phyloP scores from a whole-genome alignment of 1,140 invertebrate species.

The Drosophila pachea region DNA sequence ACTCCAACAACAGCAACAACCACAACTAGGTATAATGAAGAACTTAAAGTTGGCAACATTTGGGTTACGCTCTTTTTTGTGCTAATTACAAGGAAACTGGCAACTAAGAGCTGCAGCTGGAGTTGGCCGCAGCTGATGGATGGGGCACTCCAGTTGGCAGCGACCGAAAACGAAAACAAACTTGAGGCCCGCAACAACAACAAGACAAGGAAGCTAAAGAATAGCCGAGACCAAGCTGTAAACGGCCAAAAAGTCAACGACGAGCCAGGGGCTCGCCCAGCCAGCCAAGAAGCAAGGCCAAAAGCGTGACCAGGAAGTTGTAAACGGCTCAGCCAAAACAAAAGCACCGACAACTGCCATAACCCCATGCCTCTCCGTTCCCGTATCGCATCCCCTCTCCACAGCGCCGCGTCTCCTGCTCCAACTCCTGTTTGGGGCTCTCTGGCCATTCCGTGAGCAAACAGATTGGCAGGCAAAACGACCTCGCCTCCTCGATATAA shows the following conservation, averaged over 20 bases:
- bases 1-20: not conserved
- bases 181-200: slow-evolving; percentile 67
- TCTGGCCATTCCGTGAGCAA: slow-evolving; percentile 56
- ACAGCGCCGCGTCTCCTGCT: slow-evolving; percentile 1
- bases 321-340: slow-evolving; percentile 60
- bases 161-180: slow-evolving; percentile 60
- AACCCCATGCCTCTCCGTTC: not conserved
- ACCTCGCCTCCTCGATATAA: slow-evolving; percentile 54
- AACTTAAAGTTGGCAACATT: slow-evolving; percentile 67
- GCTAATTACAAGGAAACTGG: slow-evolving; percentile 68
- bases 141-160: slow-evolving; percentile 60
- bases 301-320: slow-evolving; percentile 72
- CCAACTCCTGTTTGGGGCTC: not conserved
- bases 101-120: slow-evolving; percentile 17
- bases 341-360: slow-evolving; percentile 29
- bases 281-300: slow-evolving; percentile 35
- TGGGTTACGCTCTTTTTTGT: slow-evolving; percentile 55
- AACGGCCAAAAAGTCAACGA: slow-evolving; percentile 43
- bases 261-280: not conserved
- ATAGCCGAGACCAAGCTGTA: slow-evolving; percentile 39
- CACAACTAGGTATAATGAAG: not conserved
- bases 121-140: slow-evolving; percentile 33
- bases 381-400: not conserved
- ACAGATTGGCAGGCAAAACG: slow-evolving; percentile 69
- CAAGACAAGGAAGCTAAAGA: slow-evolving; percentile 13